Evolutionary conservation across 2,113 vertebrate species (phyloP), one percentile per base, ranked within the genome.

Genomic region (Tonatia bakeri): DNA sequence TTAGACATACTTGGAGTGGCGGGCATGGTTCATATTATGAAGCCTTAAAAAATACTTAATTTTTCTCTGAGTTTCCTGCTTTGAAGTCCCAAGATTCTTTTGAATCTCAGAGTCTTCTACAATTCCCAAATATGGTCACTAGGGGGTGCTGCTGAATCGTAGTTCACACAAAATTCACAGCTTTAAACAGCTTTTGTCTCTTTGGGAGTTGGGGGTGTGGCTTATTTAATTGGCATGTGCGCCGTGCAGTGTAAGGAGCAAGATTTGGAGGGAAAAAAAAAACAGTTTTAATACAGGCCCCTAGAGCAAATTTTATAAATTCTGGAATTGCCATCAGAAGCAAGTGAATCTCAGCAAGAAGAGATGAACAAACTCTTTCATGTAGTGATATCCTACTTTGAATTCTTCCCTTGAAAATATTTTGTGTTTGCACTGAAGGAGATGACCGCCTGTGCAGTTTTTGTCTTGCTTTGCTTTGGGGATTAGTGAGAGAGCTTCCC

Each of bases 61-160:
- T 64, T 14, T 87, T 91, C 15, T 87, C 47, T 28, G 22, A 3
- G 12, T 94, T 83, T 89, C 33, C 43, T 43, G 26, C 43, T 72
- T 36, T 90, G 43, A 59, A 24, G 36, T 59, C 22, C 24, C 45
- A 38, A 65, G 24, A 73, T 65, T 87, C 19, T 36, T 73, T 72
- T 24, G 1, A 4, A 33, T 50, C 33, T 45, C 43, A 52, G 28
- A 85, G 36, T 45, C 24, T 33, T n/a, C 20, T 64, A 4, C 36
- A 95, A 17, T 96, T 97, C 59, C 69, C 26, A 76, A 76, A 20
- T 0, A 45, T 5, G 0, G 38, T 86, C 97, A 93, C 94, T n/a
- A 95, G 95, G 15, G 56, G 38, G 36, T 80, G 64, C 73, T 96
- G 50, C 31, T 67, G 79, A 94, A 79, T 77, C 94, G n/a, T 17